Evolutionary conservation across 2,113 vertebrate genomes (phyloP).

Genomic region (Hirundichthys speculiger): DNA sequence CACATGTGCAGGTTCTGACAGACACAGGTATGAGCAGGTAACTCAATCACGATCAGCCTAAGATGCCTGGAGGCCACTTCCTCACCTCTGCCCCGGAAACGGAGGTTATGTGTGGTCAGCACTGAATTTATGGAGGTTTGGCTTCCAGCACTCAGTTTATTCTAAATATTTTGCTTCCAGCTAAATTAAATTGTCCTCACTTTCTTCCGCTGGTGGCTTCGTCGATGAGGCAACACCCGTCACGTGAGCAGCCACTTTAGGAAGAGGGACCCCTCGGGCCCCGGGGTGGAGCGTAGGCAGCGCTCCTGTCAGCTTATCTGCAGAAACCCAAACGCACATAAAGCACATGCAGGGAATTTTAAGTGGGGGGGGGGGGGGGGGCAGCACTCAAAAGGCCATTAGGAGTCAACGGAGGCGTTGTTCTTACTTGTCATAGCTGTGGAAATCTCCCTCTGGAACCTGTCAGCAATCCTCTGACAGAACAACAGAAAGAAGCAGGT

Average conservation of each 20-base stretch:
- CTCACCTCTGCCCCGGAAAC: constrained; percentile 28
- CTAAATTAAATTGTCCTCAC: constrained; percentile 70
- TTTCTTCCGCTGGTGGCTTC: constrained; percentile 29
- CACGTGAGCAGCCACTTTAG: constrained; percentile 84
- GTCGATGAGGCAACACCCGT: constrained; percentile 74
- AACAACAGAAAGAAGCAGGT: constrained; percentile 1
- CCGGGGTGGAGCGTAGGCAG: constrained; percentile 36
- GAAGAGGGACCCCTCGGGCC: constrained; percentile 23
- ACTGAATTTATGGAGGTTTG: no score
- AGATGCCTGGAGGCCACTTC: constrained; percentile 57
- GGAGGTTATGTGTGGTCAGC: neutral
- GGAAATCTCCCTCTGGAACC: constrained; percentile 76
- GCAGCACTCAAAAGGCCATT: constrained; percentile 1
- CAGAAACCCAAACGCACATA: constrained; percentile 20
- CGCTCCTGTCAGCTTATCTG: constrained; percentile 74
- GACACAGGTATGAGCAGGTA: constrained; percentile 27
- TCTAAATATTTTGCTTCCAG: neutral
- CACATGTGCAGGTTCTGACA: constrained; percentile 49
- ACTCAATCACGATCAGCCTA: constrained; percentile 10
- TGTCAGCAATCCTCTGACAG: constrained; percentile 83
- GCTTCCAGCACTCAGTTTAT: neutral
- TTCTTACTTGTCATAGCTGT: constrained; percentile 72
- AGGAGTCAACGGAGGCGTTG: constrained; percentile 26
- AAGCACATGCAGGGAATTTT: constrained; percentile 12
- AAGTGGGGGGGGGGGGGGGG: constrained; percentile 9